phyloP scores from a whole-genome alignment of 2,888 invertebrate species.

The Loripinus fragilis region DNA sequence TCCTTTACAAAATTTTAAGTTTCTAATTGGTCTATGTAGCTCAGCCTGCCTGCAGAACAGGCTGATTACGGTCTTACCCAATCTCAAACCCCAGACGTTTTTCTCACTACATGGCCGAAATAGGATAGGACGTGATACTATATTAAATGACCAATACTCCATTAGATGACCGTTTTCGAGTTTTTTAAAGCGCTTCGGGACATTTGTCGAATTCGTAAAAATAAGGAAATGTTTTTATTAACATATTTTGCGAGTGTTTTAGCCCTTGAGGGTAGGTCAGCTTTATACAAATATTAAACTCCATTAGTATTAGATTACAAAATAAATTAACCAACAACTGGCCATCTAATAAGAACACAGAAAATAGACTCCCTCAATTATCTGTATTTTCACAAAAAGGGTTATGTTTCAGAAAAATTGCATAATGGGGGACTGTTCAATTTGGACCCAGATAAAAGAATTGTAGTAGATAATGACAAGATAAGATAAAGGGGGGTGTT shows the following conservation, averaged over 20 bases:
- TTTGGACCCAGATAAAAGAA: neutral
- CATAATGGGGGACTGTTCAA: conserved; percentile 4
- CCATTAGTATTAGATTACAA: conserved; percentile 54
- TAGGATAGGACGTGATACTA: too few relatives aligned
- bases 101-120: too few relatives aligned
- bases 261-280: neutral
- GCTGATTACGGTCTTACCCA: too few relatives aligned
- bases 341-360: conserved; percentile 3
- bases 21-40: too few relatives aligned
- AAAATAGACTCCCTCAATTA: neutral
- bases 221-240: conserved; percentile 22
- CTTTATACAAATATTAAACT: conserved; percentile 20
- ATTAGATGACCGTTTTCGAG: too few relatives aligned
- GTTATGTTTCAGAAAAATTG: neutral
- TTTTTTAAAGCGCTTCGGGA: conserved; percentile 6
- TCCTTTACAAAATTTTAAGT: too few relatives aligned
- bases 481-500: neutral
- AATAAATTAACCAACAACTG: conserved; percentile 27
- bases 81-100: too few relatives aligned
- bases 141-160: too few relatives aligned
- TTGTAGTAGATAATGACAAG: neutral
- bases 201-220: neutral
- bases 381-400: neutral
- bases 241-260: conserved; percentile 15
- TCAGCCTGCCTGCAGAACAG: too few relatives aligned